A percentile compares a stretch with the other conserved stretches of the same genome.
phyloP scores from a whole-genome alignment of 2,888 invertebrate genomes.

The Arrhopalites spinosus region DNA sequence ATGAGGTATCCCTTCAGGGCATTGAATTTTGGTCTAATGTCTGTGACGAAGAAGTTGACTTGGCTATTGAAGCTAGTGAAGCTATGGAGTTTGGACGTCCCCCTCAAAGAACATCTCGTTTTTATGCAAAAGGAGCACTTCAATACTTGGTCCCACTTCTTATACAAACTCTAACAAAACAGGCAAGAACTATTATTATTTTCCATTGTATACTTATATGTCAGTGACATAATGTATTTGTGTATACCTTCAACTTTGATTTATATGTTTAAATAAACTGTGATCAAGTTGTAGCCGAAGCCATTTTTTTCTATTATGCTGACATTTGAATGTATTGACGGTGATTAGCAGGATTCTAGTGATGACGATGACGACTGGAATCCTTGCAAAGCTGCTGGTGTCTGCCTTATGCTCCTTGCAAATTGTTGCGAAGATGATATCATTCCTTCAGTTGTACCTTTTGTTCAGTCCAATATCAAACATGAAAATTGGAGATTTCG shows the following conservation, averaged over 20 bases:
- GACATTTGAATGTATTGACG: not conserved
- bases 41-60: constrained; percentile 97
- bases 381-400: constrained; percentile 98
- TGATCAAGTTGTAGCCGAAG: too few relatives aligned
- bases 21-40: constrained; percentile 99
- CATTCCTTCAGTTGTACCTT: constrained; percentile 66
- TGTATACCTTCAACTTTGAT: too few relatives aligned
- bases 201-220: too few relatives aligned
- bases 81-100: constrained; percentile 91
- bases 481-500: constrained; percentile 88
- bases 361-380: constrained; percentile 99
- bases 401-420: constrained; percentile 95
- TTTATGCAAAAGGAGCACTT: constrained; percentile 97
- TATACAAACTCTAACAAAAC: constrained; percentile 91
- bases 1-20: constrained; percentile 95
- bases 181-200: constrained; percentile 62
- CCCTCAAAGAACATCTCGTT: constrained; percentile 89
- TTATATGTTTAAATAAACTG: too few relatives aligned
- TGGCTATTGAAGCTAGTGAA: constrained; percentile 91
- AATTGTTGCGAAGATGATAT: constrained; percentile 97
- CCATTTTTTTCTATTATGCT: too few relatives aligned
- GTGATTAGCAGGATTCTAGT: constrained; percentile 72
- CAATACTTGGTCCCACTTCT: constrained; percentile 93
- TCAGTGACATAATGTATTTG: too few relatives aligned
- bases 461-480: constrained; percentile 66